Base-by-base conservation (phyloP, 1,140 invertebrate species). In the Cyrtorhinus lividipennis region DNA sequence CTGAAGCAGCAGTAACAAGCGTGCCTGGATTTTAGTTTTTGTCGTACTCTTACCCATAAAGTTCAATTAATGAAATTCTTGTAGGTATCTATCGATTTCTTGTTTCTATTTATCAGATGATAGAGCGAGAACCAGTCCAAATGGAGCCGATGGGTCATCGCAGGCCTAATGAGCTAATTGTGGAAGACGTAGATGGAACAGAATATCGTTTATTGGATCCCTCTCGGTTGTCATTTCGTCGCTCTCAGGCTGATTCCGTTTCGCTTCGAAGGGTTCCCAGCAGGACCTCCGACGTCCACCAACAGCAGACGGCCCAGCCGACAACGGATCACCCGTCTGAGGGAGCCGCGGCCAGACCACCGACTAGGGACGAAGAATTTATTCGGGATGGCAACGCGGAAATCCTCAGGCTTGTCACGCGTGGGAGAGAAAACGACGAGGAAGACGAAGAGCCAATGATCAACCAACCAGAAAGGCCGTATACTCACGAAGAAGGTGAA, bases 311-410 rank as follows among this genome's bases (percentile, higher is more conserved):
- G 8, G 5, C 18, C 8, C 48, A 10, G 20, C 48, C 8, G 5
- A 5, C 20, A 3, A 5, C 10, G 8, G 48, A 15, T 10, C 8
- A 53, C 48, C 30, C 5, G 15, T 20, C 48, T 15, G 27, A 56
- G 25, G 69, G 72, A 46, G 70, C 70, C 60, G 71, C 62, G 12
- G 56, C 48, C 2, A 62, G 62, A 57, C 63, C 65, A 10, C 65
- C 56, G 18, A 65, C 44, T 3, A 64, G 69, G 25, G 66, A 88
- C 67, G 83, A 85, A 67, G 80, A 83, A 67, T 89, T 86, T 69
- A 87, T 87, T 23, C 81, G 86, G 68, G 86, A 90, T 69, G 88
- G 87, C 0, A 87, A 88, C 68, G 83, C 87, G 0, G 88, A 90
- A 75, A 87, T 90, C 58, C 73, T 90, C 48, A 76, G 86, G 65